A percentile compares a stretch with the other conserved stretches of the same genome.
Evolutionary conservation across 2,113 vertebrate genomes (phyloP).

Genomic region (Pelecanus crispus): DNA sequence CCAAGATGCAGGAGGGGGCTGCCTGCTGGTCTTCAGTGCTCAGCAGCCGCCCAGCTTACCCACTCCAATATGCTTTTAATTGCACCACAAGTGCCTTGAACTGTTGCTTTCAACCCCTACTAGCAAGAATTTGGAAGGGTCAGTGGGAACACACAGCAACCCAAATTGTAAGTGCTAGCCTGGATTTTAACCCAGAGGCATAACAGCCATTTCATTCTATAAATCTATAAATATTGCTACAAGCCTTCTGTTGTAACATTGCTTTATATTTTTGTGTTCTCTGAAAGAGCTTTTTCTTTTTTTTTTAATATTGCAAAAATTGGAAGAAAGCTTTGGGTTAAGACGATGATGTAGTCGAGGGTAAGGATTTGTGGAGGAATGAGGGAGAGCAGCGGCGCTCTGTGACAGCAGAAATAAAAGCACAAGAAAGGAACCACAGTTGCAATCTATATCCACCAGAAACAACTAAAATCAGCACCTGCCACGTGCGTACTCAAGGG

Average conservation of each 20-base stretch:
- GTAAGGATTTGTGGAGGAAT: not conserved
- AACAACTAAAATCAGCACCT: not conserved
- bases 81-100: not conserved
- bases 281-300: not conserved
- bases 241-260: not conserved
- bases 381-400: fast-evolving
- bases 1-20: not conserved
- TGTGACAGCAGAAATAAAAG: not conserved
- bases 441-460: not conserved
- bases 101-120: not conserved
- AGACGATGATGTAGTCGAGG: not conserved
- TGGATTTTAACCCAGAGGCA: not conserved
- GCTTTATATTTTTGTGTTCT: not conserved
- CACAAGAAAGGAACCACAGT: not conserved
- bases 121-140: not conserved
- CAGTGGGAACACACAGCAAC: not conserved
- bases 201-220: not conserved
- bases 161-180: not conserved
- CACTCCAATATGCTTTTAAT: not conserved
- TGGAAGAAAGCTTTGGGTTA: not conserved
- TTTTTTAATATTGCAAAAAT: not conserved
- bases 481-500: fast-evolving
- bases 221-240: not conserved
- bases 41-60: not conserved
- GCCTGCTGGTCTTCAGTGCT: not conserved